A percentile compares a stretch with the other conserved stretches of the same genome.
These are phyloP conservation scores for Murina feae DNA, from an alignment of 2,113 vertebrate species.

Conservation along the genomic window DNA sequence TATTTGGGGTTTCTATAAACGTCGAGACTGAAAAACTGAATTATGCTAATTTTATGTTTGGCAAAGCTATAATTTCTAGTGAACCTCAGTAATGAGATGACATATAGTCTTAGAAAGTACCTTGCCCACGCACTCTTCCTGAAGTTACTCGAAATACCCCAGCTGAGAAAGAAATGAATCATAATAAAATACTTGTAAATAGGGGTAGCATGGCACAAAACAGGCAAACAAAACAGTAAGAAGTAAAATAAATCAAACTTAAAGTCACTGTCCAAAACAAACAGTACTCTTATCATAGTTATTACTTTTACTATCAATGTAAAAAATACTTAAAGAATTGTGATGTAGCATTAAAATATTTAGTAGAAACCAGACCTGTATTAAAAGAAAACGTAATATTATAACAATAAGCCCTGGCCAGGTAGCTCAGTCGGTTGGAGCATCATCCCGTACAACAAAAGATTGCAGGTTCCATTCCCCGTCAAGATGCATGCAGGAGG, in stretches of 20 bases:
- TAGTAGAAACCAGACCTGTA: not conserved
- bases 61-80: not conserved
- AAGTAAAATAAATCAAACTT: not conserved
- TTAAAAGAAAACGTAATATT: not conserved
- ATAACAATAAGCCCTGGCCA: not conserved
- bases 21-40: not conserved
- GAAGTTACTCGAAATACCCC: not conserved
- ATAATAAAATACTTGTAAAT: not conserved
- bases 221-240: not conserved
- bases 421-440: not conserved
- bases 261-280: not conserved
- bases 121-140: not conserved
- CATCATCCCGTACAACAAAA: not conserved
- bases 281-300: not conserved
- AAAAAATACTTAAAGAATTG: not conserved
- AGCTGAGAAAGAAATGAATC: conserved; percentile 18
- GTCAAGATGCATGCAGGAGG: not conserved
- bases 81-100: not conserved
- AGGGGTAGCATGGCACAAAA: not conserved
- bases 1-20: not conserved
- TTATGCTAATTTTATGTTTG: not conserved
- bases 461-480: not conserved
- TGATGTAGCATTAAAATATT: not conserved
- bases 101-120: not conserved
- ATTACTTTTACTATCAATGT: not conserved